A percentile compares a stretch with the other conserved stretches of the same genome.
Conservation (phyloP, 37 sponge, comb jelly and placozoan species). For the Haliclona indistincta region DNA sequence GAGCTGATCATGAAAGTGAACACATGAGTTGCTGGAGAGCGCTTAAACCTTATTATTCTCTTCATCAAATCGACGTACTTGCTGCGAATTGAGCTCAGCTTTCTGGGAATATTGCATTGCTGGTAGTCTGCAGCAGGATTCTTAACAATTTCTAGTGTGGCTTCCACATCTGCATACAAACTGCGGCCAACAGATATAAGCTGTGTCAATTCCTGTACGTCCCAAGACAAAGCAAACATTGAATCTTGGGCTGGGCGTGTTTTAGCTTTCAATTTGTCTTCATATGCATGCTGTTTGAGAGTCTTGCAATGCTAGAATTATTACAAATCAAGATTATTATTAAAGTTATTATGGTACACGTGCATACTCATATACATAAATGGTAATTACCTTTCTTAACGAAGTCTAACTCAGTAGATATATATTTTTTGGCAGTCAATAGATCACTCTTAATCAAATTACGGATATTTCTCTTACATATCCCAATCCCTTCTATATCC, state of each 20-base stretch:
- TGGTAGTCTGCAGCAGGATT: background rate
- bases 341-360: background rate
- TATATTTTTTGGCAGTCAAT: background rate
- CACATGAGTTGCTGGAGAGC: slow-evolving; percentile 38
- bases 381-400: slow-evolving; percentile 2
- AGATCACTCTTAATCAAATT: background rate
- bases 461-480: background rate
- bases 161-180: slow-evolving; percentile 2
- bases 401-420: slow-evolving; percentile 13
- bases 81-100: slow-evolving; percentile 9
- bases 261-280: slow-evolving; percentile 9
- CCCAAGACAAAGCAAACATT: slow-evolving; percentile 34
- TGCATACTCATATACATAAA: background rate
- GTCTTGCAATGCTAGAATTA: too few species aligned
- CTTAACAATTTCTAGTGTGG: background rate
- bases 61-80: background rate
- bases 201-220: slow-evolving; percentile 18
- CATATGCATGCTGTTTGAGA: too few species aligned
- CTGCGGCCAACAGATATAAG: slow-evolving; percentile 1
- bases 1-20: slow-evolving; percentile 51
- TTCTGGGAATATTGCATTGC: slow-evolving; percentile 12
- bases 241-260: background rate
- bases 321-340: too few species aligned
- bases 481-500: background rate
- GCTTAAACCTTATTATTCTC: background rate